A percentile compares a stretch with the other conserved stretches of the same genome.
Evolutionary conservation across 1,140 invertebrate genomes (phyloP).

Genomic region (Tetragonula clypearis): DNA sequence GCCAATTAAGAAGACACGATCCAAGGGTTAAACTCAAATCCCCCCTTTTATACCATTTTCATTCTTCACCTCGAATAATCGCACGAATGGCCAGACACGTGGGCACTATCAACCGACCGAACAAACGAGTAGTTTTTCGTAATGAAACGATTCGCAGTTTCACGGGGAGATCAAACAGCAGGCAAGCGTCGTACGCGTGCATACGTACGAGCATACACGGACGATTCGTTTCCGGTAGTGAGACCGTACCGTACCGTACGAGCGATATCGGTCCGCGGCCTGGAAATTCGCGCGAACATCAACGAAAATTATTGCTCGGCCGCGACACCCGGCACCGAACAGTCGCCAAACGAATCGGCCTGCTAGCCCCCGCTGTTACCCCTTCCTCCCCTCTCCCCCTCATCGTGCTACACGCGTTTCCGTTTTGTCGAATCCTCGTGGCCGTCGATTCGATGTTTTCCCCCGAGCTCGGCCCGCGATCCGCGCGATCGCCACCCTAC

Average conservation of each 20-base stretch:
- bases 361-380: neutral
- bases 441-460: constrained; percentile 25
- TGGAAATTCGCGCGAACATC: constrained; percentile 33
- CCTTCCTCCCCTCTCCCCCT: too few species aligned
- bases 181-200: too few species aligned
- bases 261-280: constrained; percentile 6
- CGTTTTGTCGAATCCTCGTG: neutral
- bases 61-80: too few species aligned
- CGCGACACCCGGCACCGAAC: neutral
- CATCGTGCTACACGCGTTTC: constrained; percentile 1
- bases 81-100: neutral
- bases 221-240: neutral
- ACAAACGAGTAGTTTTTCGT: neutral
- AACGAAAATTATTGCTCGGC: constrained; percentile 39
- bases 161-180: neutral
- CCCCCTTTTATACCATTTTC: too few species aligned
- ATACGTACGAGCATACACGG: neutral
- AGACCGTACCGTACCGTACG: neutral
- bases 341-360: constrained; percentile 1
- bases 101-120: fast-evolving
- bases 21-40: too few species aligned
- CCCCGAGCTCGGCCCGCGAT: neutral
- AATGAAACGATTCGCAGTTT: neutral
- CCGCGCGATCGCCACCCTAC: neutral
- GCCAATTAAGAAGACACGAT: too few species aligned